phyloP scores from a whole-genome alignment of 2,113 vertebrate species.

The Catagonus wagneri region DNA sequence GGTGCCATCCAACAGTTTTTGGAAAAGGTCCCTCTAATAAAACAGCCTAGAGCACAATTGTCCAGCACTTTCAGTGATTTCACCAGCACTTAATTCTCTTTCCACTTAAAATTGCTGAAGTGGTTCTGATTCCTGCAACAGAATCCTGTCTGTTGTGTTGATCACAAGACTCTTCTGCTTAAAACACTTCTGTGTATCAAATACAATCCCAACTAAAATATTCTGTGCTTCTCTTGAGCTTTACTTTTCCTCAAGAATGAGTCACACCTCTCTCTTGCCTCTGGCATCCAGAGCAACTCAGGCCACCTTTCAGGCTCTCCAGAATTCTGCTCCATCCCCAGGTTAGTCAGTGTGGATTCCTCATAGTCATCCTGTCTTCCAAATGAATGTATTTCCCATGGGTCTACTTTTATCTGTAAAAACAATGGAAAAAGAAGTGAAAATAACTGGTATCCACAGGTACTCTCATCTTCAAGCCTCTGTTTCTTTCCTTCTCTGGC shows the following conservation, averaged over 20 bases:
- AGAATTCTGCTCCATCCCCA: neutral
- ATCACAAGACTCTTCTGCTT: neutral
- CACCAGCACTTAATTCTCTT: neutral
- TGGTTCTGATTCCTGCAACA: neutral
- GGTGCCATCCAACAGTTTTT: neutral
- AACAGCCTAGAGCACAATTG: neutral
- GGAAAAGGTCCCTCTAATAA: neutral
- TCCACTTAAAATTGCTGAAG: neutral
- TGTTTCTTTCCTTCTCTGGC: neutral
- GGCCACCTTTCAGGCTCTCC: neutral
- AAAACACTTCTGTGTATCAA: neutral
- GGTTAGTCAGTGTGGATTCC: neutral
- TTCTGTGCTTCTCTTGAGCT: neutral
- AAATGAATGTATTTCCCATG: neutral
- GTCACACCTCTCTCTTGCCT: neutral
- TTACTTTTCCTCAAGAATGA: neutral
- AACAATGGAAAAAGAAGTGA: neutral
- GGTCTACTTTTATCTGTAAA: neutral
- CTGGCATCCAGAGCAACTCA: neutral
- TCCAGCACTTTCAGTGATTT: neutral
- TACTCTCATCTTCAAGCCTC: neutral
- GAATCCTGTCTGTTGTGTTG: neutral
- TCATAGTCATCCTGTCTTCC: neutral
- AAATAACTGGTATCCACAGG: neutral
- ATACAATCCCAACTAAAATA: neutral